Conservation (phyloP, 2,113 vertebrate genomes). For the Clarias magur region DNA sequence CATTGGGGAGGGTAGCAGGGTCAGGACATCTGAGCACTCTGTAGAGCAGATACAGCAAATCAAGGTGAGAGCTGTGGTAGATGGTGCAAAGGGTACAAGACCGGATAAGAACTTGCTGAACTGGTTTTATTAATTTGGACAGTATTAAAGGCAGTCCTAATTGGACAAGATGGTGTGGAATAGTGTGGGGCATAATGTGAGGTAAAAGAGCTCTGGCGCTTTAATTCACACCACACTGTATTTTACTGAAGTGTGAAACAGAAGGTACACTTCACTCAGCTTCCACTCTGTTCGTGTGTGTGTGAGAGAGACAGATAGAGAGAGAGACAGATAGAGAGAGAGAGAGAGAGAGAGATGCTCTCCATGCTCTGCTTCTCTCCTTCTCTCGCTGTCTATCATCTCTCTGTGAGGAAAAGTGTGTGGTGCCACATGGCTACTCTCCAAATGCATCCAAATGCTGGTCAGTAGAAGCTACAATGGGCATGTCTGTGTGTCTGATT, state of each 20-base stretch:
- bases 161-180: too few species aligned
- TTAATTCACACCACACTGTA: conserved; percentile 15
- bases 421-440: conserved; percentile 19
- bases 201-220: conserved; percentile 16
- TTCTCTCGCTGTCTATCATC: conserved; percentile 16
- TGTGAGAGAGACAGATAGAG: too few species aligned
- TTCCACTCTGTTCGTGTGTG: conserved; percentile 23
- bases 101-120: too few species aligned
- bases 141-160: too few species aligned
- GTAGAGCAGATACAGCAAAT: too few species aligned
- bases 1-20: too few species aligned
- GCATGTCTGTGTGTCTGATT: background rate
- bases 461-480: background rate
- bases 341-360: background rate
- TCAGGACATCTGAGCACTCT: background rate
- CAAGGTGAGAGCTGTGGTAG: too few species aligned
- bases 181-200: background rate
- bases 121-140: too few species aligned
- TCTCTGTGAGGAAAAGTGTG: background rate
- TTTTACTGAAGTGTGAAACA: conserved; percentile 34
- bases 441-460: conserved; percentile 16
- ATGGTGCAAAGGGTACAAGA: too few species aligned
- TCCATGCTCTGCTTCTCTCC: conserved; percentile 31
- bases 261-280: conserved; percentile 18
- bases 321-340: too few species aligned